Percentiles rank a stretch among this genome's conserved stretches.
phyloP scores from a whole-genome alignment of 1,140 invertebrate species.

The Apolygus lucorum region DNA sequence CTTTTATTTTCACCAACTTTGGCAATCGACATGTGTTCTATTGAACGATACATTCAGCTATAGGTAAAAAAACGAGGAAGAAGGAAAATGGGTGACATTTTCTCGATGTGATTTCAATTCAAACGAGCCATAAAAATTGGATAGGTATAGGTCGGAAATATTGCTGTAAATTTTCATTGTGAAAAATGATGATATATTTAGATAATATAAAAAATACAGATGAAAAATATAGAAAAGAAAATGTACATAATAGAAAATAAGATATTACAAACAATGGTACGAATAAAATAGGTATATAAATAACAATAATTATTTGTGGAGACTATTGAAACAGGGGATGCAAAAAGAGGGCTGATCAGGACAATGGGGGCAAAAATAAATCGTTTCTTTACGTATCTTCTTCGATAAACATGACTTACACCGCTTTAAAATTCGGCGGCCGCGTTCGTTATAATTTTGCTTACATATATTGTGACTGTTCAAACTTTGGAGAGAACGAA shows the following conservation, averaged over 20 bases:
- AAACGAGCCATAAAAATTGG: neutral
- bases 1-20: neutral
- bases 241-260: constrained; percentile 3
- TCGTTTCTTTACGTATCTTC: constrained; percentile 3
- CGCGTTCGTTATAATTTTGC: neutral
- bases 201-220: neutral
- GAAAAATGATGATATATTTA: neutral
- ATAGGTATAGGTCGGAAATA: neutral
- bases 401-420: constrained; percentile 3
- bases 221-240: neutral
- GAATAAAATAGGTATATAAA: neutral
- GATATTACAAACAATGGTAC: neutral
- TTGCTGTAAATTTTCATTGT: neutral
- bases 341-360: neutral
- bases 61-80: neutral
- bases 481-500: neutral
- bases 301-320: neutral
- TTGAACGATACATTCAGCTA: neutral
- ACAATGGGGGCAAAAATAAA: constrained; percentile 5
- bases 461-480: neutral
- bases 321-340: neutral
- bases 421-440: constrained; percentile 12
- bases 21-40: neutral
- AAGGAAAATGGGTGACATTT: neutral
- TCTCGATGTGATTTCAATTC: neutral